phyloP scores from a whole-genome alignment of 2,797 vertebrate species.

The Platyrinchus mystaceus region DNA sequence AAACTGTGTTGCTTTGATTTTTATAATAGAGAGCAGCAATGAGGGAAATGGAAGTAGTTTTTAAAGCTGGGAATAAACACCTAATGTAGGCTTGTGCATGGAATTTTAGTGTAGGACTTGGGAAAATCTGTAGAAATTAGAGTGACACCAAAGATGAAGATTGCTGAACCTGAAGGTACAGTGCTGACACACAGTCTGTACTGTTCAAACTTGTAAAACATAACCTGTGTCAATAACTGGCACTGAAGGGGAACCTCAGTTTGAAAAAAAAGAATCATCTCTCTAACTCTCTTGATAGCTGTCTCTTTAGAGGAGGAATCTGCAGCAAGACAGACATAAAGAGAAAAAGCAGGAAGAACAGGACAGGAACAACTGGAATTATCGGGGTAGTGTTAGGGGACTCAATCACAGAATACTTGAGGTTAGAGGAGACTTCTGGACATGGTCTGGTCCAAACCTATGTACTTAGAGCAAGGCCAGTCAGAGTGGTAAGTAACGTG shows the following conservation, averaged over 20 bases:
- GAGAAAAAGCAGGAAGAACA: neutral
- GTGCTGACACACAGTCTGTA: neutral
- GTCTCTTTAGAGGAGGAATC: neutral
- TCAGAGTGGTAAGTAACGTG: fast-evolving
- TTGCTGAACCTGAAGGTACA: neutral
- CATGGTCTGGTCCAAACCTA: neutral
- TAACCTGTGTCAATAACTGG: neutral
- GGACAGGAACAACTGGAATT: neutral
- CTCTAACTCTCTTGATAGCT: neutral
- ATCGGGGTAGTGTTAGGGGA: neutral
- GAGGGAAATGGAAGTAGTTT: neutral
- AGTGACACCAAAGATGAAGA: neutral
- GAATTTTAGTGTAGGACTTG: neutral
- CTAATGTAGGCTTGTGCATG: neutral
- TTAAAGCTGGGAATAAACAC: neutral
- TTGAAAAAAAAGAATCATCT: neutral
- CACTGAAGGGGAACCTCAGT: neutral
- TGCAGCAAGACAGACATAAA: neutral
- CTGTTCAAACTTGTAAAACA: neutral
- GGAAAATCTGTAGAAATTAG: neutral
- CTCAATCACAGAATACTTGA: neutral
- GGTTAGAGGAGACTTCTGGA: neutral
- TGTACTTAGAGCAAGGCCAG: neutral
- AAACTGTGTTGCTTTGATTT: neutral
- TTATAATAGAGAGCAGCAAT: neutral